Evolutionary conservation across 2,888 invertebrate species (phyloP).

Genomic region (Tuberolachnus salignus): DNA sequence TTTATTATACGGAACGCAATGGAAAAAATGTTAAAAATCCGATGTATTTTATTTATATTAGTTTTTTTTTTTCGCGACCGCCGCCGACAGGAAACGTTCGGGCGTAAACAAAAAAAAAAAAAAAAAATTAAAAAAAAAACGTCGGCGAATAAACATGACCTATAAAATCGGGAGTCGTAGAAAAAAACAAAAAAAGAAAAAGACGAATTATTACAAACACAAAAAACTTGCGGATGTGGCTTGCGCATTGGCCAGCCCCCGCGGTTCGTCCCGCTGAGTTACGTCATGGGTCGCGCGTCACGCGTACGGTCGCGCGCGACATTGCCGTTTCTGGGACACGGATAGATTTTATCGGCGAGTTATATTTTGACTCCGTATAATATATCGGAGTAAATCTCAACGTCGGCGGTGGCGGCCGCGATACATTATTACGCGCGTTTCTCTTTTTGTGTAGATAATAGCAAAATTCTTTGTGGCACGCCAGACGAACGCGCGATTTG

Average conservation of each 20-base stretch:
- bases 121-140: background rate
- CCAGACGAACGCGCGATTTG: background rate
- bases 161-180: constrained; percentile 11
- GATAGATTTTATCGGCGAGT: constrained; percentile 27
- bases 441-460: background rate
- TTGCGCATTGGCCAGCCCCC: constrained; percentile 41
- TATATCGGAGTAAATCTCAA: no score
- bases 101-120: constrained; percentile 39
- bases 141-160: constrained; percentile 50
- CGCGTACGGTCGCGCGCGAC: background rate
- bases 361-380: background rate
- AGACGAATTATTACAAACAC: background rate
- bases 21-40: no score
- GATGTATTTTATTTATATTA: no score
- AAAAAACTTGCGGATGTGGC: constrained; percentile 39
- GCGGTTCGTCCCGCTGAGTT: constrained; percentile 39
- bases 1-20: no score
- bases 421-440: no score
- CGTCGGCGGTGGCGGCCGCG: no score
- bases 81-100: constrained; percentile 36
- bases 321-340: constrained; percentile 35
- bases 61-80: background rate
- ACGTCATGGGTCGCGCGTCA: constrained; percentile 34
- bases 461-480: no score
- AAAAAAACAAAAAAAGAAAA: constrained; percentile 6